Percentiles rank a stretch among this genome's conserved stretches.
Conservation (phyloP, 1,140 invertebrate species). For the Cataglyphis hispanica region DNA sequence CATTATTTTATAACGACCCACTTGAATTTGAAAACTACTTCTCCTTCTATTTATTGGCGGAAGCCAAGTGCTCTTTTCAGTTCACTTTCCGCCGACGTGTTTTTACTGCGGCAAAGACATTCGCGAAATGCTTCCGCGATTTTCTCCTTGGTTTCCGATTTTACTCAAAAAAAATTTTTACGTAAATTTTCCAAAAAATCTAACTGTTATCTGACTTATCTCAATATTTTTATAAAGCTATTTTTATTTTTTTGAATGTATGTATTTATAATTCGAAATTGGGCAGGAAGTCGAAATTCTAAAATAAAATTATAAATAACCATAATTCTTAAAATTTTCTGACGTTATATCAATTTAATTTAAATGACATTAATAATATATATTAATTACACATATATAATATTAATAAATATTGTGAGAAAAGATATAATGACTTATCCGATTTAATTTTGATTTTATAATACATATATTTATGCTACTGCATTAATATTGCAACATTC, state of each 20-base stretch:
- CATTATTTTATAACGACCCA: slow-evolving; percentile 49
- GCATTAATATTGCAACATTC: neutral
- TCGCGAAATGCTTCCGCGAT: neutral
- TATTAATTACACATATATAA: neutral
- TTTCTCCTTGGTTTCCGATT: neutral
- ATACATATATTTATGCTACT: neutral
- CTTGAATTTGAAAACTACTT: slow-evolving; percentile 50
- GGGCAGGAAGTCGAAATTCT: neutral
- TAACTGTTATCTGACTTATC: neutral
- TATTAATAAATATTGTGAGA: neutral
- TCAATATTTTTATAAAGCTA: neutral
- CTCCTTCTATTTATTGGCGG: slow-evolving; percentile 35
- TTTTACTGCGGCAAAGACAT: slow-evolving; percentile 13
- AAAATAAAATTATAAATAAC: neutral
- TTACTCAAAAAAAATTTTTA: neutral
- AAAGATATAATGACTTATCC: neutral
- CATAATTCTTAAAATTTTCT: neutral
- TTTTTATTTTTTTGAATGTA: neutral
- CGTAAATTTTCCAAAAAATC: neutral
- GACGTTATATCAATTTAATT: neutral
- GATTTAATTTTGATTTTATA: neutral
- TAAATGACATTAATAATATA: neutral
- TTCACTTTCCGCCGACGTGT: slow-evolving; percentile 26
- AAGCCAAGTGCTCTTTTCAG: slow-evolving; percentile 39
- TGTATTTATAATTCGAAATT: neutral